phyloP scores from a whole-genome alignment of 2,888 invertebrate species.

The Stenichneumon culpator region DNA sequence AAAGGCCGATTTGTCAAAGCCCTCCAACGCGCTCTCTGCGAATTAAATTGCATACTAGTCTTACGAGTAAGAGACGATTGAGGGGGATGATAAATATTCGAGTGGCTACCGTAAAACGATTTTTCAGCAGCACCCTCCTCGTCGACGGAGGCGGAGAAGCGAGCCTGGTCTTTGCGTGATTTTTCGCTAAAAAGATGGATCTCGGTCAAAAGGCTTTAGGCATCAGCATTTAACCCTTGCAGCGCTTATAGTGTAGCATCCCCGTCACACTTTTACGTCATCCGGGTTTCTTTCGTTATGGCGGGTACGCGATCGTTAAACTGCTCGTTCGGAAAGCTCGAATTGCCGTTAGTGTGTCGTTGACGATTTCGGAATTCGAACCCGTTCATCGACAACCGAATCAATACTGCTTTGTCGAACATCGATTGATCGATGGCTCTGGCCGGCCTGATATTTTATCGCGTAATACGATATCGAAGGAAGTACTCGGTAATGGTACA shows the following conservation, averaged over 20 bases:
- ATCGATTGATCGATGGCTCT: conserved; percentile 11
- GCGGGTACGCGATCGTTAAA: neutral
- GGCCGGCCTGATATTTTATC: neutral
- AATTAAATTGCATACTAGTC: conserved; percentile 56
- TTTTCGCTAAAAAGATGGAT: conserved; percentile 67
- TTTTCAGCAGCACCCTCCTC: conserved; percentile 28
- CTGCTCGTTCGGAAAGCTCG: conserved; percentile 1
- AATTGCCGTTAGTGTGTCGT: neutral
- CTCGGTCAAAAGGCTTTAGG: conserved; percentile 66
- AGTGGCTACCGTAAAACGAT: conserved; percentile 59
- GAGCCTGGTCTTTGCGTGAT: conserved; percentile 47
- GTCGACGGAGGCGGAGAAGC: conserved; percentile 18
- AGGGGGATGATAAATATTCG: conserved; percentile 63
- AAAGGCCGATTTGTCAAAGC: conserved; percentile 52
- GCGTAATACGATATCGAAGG: conserved; percentile 57
- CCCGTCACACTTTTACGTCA: conserved; percentile 4
- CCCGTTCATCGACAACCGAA: neutral
- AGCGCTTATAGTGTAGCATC: conserved; percentile 35
- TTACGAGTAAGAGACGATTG: conserved; percentile 45
- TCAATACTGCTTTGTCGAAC: neutral
- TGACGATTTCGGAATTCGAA: neutral
- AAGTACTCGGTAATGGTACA: conserved; percentile 74
- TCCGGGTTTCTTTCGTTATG: neutral
- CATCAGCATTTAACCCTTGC: conserved; percentile 39
- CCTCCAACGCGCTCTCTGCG: conserved; percentile 49